These are phyloP conservation scores for Salmo trutta DNA, from an alignment of 2,797 vertebrate genomes.

Conservation along the genomic window DNA sequence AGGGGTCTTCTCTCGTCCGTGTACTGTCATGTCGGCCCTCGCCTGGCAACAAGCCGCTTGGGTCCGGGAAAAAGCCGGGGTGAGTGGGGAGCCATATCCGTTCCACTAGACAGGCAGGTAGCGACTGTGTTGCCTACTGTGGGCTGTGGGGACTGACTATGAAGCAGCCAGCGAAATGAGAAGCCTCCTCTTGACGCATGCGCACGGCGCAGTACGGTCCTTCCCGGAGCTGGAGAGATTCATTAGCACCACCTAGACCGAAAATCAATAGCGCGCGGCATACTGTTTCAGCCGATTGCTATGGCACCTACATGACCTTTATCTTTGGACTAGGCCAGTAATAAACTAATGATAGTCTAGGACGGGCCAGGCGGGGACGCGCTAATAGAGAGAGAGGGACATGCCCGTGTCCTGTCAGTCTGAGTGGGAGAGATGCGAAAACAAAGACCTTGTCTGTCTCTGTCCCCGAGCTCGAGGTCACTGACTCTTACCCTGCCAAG, in stretches of 20 bases:
- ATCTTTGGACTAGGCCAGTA: slow-evolving; percentile 20
- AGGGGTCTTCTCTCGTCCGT: slow-evolving; percentile 47
- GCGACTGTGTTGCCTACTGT: slow-evolving; percentile 27
- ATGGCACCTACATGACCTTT: slow-evolving; percentile 37
- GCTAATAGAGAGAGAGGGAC: slow-evolving; percentile 10
- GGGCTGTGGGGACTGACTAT: slow-evolving; percentile 24
- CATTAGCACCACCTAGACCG: slow-evolving; percentile 31
- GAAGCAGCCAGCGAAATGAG: slow-evolving; percentile 11
- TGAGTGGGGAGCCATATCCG: slow-evolving; percentile 35
- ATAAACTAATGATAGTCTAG: slow-evolving; percentile 19
- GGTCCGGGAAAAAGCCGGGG: slow-evolving; percentile 27
- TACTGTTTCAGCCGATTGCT: slow-evolving; percentile 20
- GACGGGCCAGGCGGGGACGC: not conserved
- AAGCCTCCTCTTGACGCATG: slow-evolving; percentile 67
- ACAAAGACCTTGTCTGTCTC: not conserved
- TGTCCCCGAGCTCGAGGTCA: not conserved
- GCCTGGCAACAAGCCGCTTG: slow-evolving; percentile 55
- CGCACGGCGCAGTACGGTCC: slow-evolving; percentile 39
- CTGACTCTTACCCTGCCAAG: not conserved
- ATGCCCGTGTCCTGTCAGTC: not conserved
- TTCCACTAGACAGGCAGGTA: slow-evolving; percentile 44
- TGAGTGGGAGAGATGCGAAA: not conserved
- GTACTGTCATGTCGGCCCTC: slow-evolving; percentile 72
- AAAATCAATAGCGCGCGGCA: slow-evolving; percentile 32
- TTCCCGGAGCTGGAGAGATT: not conserved